Evolutionary conservation across 2,113 vertebrate genomes (phyloP), one percentile per base, ranked within the genome.

Genomic region (Misgurnus mizolepis): DNA sequence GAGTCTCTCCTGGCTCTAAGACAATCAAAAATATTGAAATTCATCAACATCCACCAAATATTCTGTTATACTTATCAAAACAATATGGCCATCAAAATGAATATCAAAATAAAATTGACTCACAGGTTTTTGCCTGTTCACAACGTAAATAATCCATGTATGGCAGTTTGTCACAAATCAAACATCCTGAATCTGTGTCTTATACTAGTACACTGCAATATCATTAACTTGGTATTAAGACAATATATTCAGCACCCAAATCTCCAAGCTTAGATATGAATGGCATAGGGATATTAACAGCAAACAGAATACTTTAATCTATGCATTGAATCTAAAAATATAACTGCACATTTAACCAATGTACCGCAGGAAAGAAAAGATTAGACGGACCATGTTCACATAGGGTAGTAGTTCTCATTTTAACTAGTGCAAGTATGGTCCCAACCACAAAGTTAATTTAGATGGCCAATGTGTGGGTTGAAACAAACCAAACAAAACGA

Each of bases 371-470:
- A 53, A 39, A 11, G 11, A 56, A 71, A 5, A 40, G 27, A 70
- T 49, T 8, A 56, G 22, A 22, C 22, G 22, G 22, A 22, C 22
- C 68, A 56, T 5, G 2, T 72, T 58, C 39, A 58, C 50, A 41
- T 55, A 71, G 14, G 50, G 56, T 18, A 56, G 15, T 43, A 56
- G 15, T 43, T 73, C 10, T 41, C 39, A 61, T 49, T 49, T 75
- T 3, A 9, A 9, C 56, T 39, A 64, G 58, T 49, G 58, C 72
- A 75, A 43, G 10, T 62, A 60, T 39, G 74, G 67, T 67, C 67
- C 79, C 74, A 50, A 9, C 62, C 7, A 60, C 74, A 34, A 53
- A 62, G 18, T 55, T 45, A 60, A 6, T 18, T 45, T 55, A 43
- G 18, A 58, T 27, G 14, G 34, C 7, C 11, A 58, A 62, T 70